phyloP scores from a whole-genome alignment of 2,888 invertebrate genomes.

The Sesia bembeciformis region DNA sequence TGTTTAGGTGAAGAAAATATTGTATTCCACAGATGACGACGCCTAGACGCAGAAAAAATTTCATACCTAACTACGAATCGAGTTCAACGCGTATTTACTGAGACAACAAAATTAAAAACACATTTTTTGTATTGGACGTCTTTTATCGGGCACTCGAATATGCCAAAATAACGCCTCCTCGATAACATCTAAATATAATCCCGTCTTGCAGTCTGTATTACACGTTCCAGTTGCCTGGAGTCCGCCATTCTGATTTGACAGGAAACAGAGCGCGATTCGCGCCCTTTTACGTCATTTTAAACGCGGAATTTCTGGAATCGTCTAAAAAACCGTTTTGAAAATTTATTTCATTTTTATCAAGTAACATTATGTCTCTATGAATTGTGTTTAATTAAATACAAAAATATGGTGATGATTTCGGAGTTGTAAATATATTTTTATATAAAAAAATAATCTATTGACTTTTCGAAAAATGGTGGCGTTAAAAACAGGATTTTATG shows the following conservation, averaged over 20 bases:
- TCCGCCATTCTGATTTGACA: conserved; percentile 18
- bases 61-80: no score
- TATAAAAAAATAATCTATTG: no score
- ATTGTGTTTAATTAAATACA: no score
- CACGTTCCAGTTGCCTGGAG: conserved; percentile 41
- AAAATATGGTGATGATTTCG: background rate
- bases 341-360: no score
- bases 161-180: conserved; percentile 29
- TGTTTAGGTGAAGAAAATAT: no score
- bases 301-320: background rate
- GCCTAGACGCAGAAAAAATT: no score
- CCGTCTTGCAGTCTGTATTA: conserved; percentile 38
- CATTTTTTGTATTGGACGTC: background rate
- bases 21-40: no score
- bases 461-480: background rate
- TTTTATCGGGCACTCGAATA: conserved; percentile 12
- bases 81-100: no score
- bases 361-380: no score
- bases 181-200: conserved; percentile 32
- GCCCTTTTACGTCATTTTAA: conserved; percentile 14
- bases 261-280: conserved; percentile 16
- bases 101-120: background rate
- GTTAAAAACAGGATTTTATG: background rate
- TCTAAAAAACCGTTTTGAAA: background rate
- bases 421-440: no score